These are phyloP conservation scores for Trachelus stipa DNA, from an alignment of 2,888 invertebrate species.

Conservation along the genomic window DNA sequence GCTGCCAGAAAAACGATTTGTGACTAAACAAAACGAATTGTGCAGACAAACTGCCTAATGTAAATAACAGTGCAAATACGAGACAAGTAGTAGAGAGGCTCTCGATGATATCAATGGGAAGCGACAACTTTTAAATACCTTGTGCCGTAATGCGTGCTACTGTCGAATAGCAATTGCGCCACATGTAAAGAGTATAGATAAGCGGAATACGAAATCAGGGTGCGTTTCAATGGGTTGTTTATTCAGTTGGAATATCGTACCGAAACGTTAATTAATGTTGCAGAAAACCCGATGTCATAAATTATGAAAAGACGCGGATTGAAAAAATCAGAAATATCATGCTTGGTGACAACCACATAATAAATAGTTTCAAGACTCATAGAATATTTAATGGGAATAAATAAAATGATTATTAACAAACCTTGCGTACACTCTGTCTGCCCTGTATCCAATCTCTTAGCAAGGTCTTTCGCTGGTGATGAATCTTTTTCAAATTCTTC, in stretches of 20 bases:
- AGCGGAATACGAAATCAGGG: not conserved
- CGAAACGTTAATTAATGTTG: not conserved
- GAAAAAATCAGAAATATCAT: not conserved
- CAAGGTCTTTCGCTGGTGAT: constrained; percentile 42
- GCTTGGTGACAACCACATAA: not conserved
- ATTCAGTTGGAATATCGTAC: not conserved
- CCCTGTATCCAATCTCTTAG: constrained; percentile 51
- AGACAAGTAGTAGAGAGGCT: not conserved
- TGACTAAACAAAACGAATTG: not conserved
- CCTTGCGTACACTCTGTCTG: constrained; percentile 51
- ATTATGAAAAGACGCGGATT: not conserved
- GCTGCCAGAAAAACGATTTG: not conserved
- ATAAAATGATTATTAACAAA: constrained; percentile 31
- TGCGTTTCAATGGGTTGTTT: not conserved
- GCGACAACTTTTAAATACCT: not conserved
- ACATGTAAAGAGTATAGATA: not conserved
- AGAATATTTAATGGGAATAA: not conserved
- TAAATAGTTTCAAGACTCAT: not conserved
- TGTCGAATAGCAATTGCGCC: not conserved
- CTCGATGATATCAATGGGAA: not conserved
- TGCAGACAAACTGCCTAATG: not conserved
- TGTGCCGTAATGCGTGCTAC: not conserved
- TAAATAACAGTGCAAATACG: not conserved
- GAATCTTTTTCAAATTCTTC: constrained; percentile 51
- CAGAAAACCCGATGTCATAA: not conserved